Evolutionary conservation across 2,797 vertebrate species (phyloP), one percentile per base, ranked within the genome.

Genomic region (Neosalanx taihuensis): DNA sequence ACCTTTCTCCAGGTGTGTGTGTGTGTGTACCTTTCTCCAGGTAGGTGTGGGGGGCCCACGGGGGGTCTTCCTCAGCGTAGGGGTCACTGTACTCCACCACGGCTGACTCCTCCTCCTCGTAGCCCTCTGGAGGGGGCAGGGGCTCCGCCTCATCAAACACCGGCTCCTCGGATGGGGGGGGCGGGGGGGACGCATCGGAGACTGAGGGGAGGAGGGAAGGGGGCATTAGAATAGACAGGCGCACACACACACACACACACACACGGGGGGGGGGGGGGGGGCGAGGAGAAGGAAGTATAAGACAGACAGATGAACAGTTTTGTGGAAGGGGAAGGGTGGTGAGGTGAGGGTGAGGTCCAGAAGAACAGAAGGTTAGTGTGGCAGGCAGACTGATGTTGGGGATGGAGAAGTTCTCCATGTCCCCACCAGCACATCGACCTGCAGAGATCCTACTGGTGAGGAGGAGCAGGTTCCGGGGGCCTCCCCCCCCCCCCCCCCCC

Each of bases 1-100:
- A n/a, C n/a, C n/a, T n/a, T n/a, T n/a, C n/a, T n/a, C n/a, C n/a
- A n/a, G n/a, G n/a, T n/a, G n/a, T n/a, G n/a, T 33, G 30, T 15
- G 18, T 35, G 33, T 20, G 35, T n/a, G 31, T 69, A 98, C 97
- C 97, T 91, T 98, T 99, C 87, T 99, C 97, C 71, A 95, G 78
- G 83, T 98, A 98, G 72, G 69, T 93, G 13, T 94, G 88, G 0
- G 97, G 97, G 60, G 96, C 97, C 97, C 97, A 99, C 0, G 96
- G 94, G 0, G 97, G 97, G 74, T 98, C 97, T 77, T 97, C 96
- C 76, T 98, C 96, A 20, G 96, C 96, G 0, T 98, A 98, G 0
- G 96, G 97, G 83, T 99, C 97, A 0, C 89, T 96, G 87, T 98
- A 98, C 84, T 98, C 96, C 63, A 98, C 95, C 71, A 98, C 94